phyloP scores from a whole-genome alignment of 64 coral and sea anemone species.

The Platygyra sinensis region DNA sequence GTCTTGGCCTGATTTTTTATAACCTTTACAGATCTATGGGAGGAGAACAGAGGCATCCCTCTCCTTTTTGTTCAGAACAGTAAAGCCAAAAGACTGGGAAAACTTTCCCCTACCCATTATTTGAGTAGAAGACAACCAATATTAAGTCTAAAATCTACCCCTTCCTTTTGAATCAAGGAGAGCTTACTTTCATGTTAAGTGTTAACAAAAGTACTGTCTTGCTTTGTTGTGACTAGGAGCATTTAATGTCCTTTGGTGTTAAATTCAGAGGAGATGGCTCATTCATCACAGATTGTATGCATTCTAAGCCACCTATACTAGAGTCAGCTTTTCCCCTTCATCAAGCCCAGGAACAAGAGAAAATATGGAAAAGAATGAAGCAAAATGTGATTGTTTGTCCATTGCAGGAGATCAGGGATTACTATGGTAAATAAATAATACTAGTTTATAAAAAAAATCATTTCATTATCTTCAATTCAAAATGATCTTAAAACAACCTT shows the following conservation, averaged over 20 bases:
- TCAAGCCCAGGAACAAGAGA: conserved; percentile 65
- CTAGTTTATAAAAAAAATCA: not conserved
- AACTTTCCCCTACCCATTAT: too few relatives aligned
- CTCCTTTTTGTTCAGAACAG: too few relatives aligned
- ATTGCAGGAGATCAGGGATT: conserved; percentile 92
- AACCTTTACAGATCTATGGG: too few relatives aligned
- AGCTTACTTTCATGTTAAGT: not conserved
- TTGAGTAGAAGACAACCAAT: too few relatives aligned
- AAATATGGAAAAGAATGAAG: conserved; percentile 94
- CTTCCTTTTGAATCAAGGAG: too few relatives aligned
- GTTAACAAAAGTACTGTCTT: not conserved
- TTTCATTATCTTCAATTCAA: not conserved
- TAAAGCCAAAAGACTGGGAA: too few relatives aligned
- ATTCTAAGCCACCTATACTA: conserved; percentile 88
- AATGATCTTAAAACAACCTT: too few relatives aligned
- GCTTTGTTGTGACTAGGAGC: not conserved
- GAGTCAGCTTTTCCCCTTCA: conserved; percentile 89
- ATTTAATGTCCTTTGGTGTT: conserved; percentile 8
- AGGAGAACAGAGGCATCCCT: too few relatives aligned
- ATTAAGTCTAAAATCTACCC: too few relatives aligned
- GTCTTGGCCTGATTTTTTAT: too few relatives aligned
- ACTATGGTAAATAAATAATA: conserved; percentile 68
- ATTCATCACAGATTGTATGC: conserved; percentile 71
- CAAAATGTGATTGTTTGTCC: conserved; percentile 87
- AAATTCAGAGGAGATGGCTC: conserved; percentile 58